Conservation (phyloP, 2,888 invertebrate species). For the Drosophila aldrichi region DNA sequence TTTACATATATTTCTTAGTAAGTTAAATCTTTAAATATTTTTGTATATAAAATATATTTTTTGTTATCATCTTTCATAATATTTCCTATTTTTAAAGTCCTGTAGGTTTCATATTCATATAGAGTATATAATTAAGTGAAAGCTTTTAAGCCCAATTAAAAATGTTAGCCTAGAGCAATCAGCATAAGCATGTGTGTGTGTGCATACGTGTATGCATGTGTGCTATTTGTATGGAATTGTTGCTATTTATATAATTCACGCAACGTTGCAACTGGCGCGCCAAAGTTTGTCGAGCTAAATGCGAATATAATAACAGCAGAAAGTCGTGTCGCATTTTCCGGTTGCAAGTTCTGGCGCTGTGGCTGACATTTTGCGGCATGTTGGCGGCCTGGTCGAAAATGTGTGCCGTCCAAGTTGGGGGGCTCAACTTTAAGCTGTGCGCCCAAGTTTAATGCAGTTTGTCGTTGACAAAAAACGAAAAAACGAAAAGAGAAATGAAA, state of each 20-base stretch:
- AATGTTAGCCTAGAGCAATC: not conserved
- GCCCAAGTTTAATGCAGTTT: constrained; percentile 30
- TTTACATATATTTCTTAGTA: too few species aligned
- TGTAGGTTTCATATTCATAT: not conserved
- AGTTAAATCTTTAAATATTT: too few species aligned
- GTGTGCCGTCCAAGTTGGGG: not conserved
- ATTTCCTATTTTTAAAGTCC: not conserved
- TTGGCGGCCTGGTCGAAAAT: constrained; percentile 27
- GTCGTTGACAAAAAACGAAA: constrained; percentile 3
- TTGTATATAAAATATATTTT: too few species aligned
- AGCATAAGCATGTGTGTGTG: not conserved
- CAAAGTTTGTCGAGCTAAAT: constrained; percentile 43
- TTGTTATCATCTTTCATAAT: too few species aligned
- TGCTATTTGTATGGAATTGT: constrained; percentile 30
- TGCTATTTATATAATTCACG: constrained; percentile 39
- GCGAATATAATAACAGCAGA: constrained; percentile 55
- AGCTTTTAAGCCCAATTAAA: constrained; percentile 6
- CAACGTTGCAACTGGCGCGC: constrained; percentile 47
- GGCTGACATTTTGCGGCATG: constrained; percentile 50
- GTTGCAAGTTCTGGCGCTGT: constrained; percentile 33
- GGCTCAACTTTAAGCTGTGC: constrained; percentile 18
- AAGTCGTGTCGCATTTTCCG: constrained; percentile 55
- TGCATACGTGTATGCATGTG: constrained; percentile 16
- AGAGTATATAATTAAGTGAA: not conserved
- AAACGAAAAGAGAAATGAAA: constrained; percentile 2